These are phyloP conservation scores for Drosophila pegasa DNA, from an alignment of 2,888 invertebrate genomes.

Conservation along the genomic window DNA sequence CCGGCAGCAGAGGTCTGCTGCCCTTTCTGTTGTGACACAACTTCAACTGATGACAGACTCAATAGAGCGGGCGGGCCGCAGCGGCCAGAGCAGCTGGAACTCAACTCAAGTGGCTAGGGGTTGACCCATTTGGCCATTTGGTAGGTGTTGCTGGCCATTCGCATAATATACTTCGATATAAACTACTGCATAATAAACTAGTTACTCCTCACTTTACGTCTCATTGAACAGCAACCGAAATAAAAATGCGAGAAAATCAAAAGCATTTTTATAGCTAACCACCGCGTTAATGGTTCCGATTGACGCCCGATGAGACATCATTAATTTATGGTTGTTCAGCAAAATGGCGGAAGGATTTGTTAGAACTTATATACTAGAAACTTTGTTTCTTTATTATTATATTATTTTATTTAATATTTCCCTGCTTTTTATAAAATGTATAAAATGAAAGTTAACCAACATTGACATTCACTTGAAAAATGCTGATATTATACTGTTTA, in stretches of 20 bases:
- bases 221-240: constrained; percentile 55
- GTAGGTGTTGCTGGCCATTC: constrained; percentile 48
- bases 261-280: constrained; percentile 53
- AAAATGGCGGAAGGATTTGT: background rate
- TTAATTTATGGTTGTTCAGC: background rate
- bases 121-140: constrained; percentile 13
- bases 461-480: no score
- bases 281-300: constrained; percentile 45
- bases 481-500: no score
- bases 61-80: constrained; percentile 60
- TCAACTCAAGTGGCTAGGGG: constrained; percentile 48
- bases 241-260: constrained; percentile 32
- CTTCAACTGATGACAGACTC: constrained; percentile 55
- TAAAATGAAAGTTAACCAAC: no score
- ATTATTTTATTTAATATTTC: background rate
- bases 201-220: constrained; percentile 65
- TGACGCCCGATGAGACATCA: constrained; percentile 16
- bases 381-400: background rate
- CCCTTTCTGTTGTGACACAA: constrained; percentile 72
- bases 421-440: no score
- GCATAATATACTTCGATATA: constrained; percentile 2
- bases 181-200: constrained; percentile 7
- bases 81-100: constrained; percentile 54
- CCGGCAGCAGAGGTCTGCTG: constrained; percentile 34
- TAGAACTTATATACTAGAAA: background rate